A percentile compares a stretch with the other conserved stretches of the same genome.
Conservation (phyloP, 1,140 invertebrate genomes). For the Thaumetopoea pityocampa region DNA sequence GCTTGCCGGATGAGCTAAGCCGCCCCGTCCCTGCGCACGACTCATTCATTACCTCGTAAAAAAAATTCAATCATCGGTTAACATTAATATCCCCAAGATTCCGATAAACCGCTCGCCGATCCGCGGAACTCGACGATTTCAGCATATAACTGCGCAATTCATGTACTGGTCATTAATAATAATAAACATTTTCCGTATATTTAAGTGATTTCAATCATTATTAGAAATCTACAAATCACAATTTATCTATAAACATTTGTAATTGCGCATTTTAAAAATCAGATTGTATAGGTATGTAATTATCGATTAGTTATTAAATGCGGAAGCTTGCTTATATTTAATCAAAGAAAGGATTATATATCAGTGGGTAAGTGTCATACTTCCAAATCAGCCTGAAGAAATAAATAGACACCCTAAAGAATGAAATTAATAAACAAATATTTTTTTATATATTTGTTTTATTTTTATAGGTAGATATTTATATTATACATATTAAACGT, state of each 20-base stretch:
- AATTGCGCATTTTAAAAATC: slow-evolving; percentile 15
- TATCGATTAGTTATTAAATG: slow-evolving; percentile 9
- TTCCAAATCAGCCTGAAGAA: too few species aligned
- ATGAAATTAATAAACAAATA: too few species aligned
- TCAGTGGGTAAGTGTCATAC: too few species aligned
- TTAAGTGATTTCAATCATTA: slow-evolving; percentile 16
- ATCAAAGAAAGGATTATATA: too few species aligned
- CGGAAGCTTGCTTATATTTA: too few species aligned
- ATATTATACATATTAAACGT: too few species aligned
- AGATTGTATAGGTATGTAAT: slow-evolving; percentile 3
- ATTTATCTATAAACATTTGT: too few species aligned
- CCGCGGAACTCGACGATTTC: slow-evolving; percentile 11
- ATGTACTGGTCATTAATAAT: slow-evolving; percentile 8
- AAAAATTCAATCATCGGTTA: slow-evolving; percentile 64
- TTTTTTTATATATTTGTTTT: too few species aligned
- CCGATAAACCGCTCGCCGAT: slow-evolving; percentile 2
- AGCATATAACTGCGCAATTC: slow-evolving; percentile 9
- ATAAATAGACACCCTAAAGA: too few species aligned
- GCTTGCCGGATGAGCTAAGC: slow-evolving; percentile 68
- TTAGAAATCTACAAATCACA: too few species aligned
- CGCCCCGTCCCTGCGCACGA: slow-evolving; percentile 62
- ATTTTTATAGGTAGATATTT: too few species aligned
- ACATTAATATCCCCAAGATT: slow-evolving; percentile 53
- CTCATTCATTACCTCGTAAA: slow-evolving; percentile 65
- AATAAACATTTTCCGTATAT: slow-evolving; percentile 14